These are phyloP conservation scores for Villa cingulata DNA, from an alignment of 2,888 invertebrate genomes.

Conservation along the genomic window DNA sequence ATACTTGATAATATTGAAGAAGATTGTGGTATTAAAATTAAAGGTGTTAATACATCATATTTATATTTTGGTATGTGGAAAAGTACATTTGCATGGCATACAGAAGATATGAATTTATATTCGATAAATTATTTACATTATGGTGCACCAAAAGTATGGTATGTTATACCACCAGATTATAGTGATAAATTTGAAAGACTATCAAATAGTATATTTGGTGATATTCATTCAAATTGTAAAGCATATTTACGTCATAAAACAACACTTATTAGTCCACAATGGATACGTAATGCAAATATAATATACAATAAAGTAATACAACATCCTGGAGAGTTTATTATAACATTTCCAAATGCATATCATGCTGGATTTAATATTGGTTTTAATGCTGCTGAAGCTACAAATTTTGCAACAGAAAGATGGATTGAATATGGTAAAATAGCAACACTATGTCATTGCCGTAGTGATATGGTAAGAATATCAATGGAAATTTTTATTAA, in stretches of 20 bases:
- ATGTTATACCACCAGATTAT: conserved; percentile 14
- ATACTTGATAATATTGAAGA: conserved; percentile 69
- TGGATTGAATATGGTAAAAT: conserved; percentile 95
- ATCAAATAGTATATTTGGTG: conserved; percentile 10
- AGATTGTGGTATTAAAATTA: conserved; percentile 42
- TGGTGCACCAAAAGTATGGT: conserved; percentile 64
- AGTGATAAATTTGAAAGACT: conserved; percentile 14
- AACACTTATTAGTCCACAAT: conserved; percentile 15
- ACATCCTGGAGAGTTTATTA: conserved; percentile 85
- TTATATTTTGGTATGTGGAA: conserved; percentile 99
- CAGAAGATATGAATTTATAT: conserved; percentile 97
- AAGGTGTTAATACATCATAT: conserved; percentile 91
- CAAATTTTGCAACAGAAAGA: conserved; percentile 84
- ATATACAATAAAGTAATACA: conserved; percentile 55
- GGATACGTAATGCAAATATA: conserved; percentile 13
- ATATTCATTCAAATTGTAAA: conserved; percentile 2
- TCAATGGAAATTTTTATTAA: conserved; percentile 94
- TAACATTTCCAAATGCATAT: conserved; percentile 92
- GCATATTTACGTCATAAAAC: conserved; percentile 15
- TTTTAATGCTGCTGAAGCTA: conserved; percentile 91
- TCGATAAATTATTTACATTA: conserved; percentile 93
- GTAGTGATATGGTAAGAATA: conserved; percentile 73
- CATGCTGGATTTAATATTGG: conserved; percentile 93
- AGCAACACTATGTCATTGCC: conserved; percentile 51
- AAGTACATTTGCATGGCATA: conserved; percentile 95